These are phyloP conservation scores for Morus bassanus DNA, from an alignment of 2,797 vertebrate genomes.

Conservation along the genomic window DNA sequence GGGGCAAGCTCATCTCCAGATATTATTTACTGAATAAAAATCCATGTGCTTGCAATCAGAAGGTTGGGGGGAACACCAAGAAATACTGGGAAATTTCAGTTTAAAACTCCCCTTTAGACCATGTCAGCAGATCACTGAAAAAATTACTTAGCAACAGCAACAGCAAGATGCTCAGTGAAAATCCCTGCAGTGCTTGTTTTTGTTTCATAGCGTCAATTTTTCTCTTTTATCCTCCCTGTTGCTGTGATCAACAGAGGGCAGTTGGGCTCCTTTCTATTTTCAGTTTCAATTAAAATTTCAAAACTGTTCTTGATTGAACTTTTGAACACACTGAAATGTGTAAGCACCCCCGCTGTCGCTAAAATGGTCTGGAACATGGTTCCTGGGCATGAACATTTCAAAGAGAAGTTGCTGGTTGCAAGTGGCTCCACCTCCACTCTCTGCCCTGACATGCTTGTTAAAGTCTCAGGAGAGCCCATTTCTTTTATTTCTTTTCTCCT, in stretches of 20 bases:
- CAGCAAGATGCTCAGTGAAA: background rate
- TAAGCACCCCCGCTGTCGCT: background rate
- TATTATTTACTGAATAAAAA: background rate
- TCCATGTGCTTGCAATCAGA: background rate
- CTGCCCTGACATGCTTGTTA: background rate
- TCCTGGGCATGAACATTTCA: conserved; percentile 28
- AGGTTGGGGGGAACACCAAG: fast-evolving
- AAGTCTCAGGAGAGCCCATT: background rate
- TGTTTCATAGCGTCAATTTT: background rate
- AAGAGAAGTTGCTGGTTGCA: background rate
- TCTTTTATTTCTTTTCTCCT: background rate
- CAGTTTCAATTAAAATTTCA: conserved; percentile 58
- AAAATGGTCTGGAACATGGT: conserved; percentile 8
- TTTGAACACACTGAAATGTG: conserved; percentile 6
- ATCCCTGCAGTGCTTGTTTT: background rate
- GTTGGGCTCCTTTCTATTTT: conserved; percentile 49
- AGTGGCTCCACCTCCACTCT: background rate
- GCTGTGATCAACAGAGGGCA: conserved; percentile 50
- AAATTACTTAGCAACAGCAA: background rate
- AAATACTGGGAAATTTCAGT: background rate
- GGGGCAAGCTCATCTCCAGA: background rate
- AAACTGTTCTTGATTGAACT: conserved; percentile 30
- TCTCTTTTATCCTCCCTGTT: conserved; percentile 35
- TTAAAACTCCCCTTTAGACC: background rate
- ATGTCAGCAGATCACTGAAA: background rate